These are phyloP conservation scores for Ophraella communa DNA, from an alignment of 2,888 invertebrate species.

Conservation along the genomic window DNA sequence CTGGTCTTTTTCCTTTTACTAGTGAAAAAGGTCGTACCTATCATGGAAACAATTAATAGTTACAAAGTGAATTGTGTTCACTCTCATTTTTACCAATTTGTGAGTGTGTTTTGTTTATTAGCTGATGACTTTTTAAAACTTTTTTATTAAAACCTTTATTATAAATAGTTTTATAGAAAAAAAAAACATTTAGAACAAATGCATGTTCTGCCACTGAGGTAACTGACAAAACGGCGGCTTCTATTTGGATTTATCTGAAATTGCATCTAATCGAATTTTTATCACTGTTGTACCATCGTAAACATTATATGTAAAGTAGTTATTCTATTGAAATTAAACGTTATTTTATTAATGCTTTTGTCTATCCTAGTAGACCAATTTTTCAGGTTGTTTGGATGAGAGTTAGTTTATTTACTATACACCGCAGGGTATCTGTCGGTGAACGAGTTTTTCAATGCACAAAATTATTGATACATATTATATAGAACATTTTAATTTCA, in stretches of 20 bases:
- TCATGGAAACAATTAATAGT: no score
- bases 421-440: slow-evolving; percentile 25
- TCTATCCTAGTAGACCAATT: slow-evolving; percentile 34
- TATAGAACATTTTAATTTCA: not conserved
- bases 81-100: no score
- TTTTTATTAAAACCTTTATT: no score
- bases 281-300: slow-evolving; percentile 36
- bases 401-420: slow-evolving; percentile 19
- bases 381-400: slow-evolving; percentile 31
- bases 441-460: not conserved
- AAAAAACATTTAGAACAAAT: not conserved
- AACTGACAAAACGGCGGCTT: slow-evolving; percentile 36
- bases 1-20: no score
- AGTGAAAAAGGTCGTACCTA: no score
- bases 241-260: slow-evolving; percentile 37
- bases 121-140: no score
- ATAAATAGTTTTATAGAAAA: no score
- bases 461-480: not conserved
- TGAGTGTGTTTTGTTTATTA: no score
- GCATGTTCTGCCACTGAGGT: not conserved
- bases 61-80: no score
- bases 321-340: slow-evolving; percentile 42
- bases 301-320: slow-evolving; percentile 41
- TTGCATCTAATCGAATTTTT: slow-evolving; percentile 42
- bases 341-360: slow-evolving; percentile 40